Evolutionary conservation across 2,888 invertebrate genomes (phyloP).

Genomic region (Netelia inedita): DNA sequence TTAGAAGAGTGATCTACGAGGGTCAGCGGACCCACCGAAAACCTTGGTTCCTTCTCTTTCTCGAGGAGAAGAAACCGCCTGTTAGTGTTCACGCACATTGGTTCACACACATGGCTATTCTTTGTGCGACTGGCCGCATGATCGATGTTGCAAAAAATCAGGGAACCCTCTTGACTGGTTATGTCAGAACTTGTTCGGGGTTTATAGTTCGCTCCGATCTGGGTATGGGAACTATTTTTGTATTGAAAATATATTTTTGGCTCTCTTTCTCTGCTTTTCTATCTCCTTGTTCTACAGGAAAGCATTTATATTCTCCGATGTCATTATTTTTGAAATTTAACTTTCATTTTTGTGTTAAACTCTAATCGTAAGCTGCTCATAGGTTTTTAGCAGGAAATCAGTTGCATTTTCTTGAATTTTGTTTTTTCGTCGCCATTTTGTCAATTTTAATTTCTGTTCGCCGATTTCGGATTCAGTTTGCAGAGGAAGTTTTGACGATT

Average conservation of each 20-base stretch:
- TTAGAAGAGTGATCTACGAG: conserved; percentile 71
- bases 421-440: too few species aligned
- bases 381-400: too few species aligned
- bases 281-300: background rate
- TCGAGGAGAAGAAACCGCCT: conserved; percentile 12
- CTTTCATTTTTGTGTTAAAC: background rate
- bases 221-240: conserved; percentile 59
- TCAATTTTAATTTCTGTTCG: too few species aligned
- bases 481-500: too few species aligned
- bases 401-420: too few species aligned
- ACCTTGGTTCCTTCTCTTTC: conserved; percentile 55
- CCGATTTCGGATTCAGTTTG: too few species aligned
- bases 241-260: conserved; percentile 54
- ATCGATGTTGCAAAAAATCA: conserved; percentile 67
- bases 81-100: conserved; percentile 12
- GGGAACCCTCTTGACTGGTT: conserved; percentile 60
- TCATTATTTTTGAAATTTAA: background rate
- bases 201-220: conserved; percentile 29
- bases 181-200: conserved; percentile 52
- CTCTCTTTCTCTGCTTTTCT: conserved; percentile 2
- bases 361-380: too few species aligned
- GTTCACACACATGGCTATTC: conserved; percentile 27
- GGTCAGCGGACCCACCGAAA: conserved; percentile 66
- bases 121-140: conserved; percentile 61
- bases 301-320: conserved; percentile 35